Conservation (phyloP, 2,797 vertebrate species). For the Mus minutoides region DNA sequence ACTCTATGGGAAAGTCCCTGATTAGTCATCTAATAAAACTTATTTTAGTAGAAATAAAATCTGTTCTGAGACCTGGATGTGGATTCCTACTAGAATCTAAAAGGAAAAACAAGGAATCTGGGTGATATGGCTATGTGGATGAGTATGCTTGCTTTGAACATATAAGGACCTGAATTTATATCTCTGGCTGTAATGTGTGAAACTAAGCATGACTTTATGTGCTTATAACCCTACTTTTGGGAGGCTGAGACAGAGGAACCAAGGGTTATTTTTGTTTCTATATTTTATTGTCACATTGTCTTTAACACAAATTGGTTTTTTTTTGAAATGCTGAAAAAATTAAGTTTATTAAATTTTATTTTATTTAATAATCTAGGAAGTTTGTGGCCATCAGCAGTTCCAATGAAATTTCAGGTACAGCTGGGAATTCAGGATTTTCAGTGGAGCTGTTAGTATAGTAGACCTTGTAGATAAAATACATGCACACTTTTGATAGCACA, state of each 20-base stretch:
- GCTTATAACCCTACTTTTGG: not conserved
- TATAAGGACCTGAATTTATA: not conserved
- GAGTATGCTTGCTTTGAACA: not conserved
- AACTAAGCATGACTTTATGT: not conserved
- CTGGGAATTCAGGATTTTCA: no score
- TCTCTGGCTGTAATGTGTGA: not conserved
- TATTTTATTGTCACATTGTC: not conserved
- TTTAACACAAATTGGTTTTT: constrained; percentile 36
- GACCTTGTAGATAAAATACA: no score
- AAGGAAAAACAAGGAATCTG: not conserved
- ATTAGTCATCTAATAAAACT: not conserved
- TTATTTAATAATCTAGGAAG: no score
- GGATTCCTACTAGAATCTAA: not conserved
- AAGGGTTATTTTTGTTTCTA: not conserved
- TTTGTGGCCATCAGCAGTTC: no score
- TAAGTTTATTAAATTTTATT: no score
- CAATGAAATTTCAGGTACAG: no score
- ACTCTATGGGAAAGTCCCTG: not conserved
- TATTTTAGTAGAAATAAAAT: not conserved
- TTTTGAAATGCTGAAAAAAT: no score
- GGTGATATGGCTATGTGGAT: not conserved
- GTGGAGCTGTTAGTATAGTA: no score
- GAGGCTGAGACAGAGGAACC: not conserved
- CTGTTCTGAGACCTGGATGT: not conserved
- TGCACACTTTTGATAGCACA: no score